Base-by-base conservation (phyloP, 2,888 invertebrate species). In the Lasioglossum leucozonium region DNA sequence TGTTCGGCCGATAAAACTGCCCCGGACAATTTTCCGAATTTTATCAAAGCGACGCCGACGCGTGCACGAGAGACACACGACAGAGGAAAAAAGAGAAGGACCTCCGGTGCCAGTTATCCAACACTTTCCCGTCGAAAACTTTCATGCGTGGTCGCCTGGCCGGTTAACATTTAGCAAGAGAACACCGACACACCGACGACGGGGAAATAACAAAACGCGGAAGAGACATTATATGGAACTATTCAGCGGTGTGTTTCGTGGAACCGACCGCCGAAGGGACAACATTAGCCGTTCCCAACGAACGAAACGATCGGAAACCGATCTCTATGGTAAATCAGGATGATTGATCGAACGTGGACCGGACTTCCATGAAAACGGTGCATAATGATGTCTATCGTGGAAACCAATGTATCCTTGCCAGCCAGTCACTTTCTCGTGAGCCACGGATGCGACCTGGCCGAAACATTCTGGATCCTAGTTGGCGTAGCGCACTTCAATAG, bases 391-490 rank as follows among this genome's bases (percentile, higher is more conserved):
- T 65, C 73, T 30, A 72, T 75, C 47, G 16, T 51, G n/a, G 44
- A 71, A 47, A 69, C 69, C 40, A 40, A 40, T 69, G 69, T 69
- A 77, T 62, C 77, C 75, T 76, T 34, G 81, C 75, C 47, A 72
- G 37, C 86, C 47, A 86, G 82, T 80, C 82, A 80, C 86, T 87
- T 87, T 86, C 86, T 80, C 87, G 86, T 42, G 75, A 78, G 40
- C 51, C 79, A 67, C 34, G 55, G 84, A 82, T 72, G 76, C 62
- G 72, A 77, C 40, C 47, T 4, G 37, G 62, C 67, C 44, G 42
- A 40, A 71, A 40, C 40, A n/a, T 69, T 71, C 71, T 34, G 51
- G n/a, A 37, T 69, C n/a, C 69, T 69, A 67, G 37, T 67, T 55
- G n/a, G 55, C n/a, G 10, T 55, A 55, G n/a, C n/a, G 55, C n/a